These are phyloP conservation scores for Vidua chalybeata DNA, from an alignment of 2,113 vertebrate species.

Conservation along the genomic window DNA sequence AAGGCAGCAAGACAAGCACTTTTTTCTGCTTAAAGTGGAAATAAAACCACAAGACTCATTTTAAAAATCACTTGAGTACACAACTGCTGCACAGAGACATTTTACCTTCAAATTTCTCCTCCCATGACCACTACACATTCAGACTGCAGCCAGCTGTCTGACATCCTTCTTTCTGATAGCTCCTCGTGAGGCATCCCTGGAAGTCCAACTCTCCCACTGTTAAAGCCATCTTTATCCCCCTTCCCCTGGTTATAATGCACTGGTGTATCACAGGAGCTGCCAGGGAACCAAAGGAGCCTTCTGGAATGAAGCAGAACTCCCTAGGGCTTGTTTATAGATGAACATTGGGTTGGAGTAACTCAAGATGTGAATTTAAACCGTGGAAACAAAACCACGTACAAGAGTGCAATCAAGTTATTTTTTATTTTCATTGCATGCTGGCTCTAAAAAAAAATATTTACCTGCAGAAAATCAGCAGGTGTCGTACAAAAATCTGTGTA, in stretches of 20 bases:
- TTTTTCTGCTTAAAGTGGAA: not conserved
- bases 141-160: not conserved
- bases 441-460: not conserved
- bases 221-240: not conserved
- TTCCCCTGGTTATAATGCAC: fast-evolving
- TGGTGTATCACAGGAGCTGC: not conserved
- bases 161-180: not conserved
- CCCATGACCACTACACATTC: not conserved
- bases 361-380: not conserved
- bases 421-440: not conserved
- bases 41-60: not conserved
- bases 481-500: fast-evolving
- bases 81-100: not conserved
- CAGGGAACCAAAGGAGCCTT: not conserved
- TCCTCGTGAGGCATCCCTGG: not conserved
- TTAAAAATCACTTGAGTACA: not conserved
- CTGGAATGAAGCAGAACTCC: not conserved
- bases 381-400: not conserved
- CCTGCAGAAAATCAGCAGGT: not conserved
- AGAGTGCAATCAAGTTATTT: not conserved
- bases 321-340: not conserved
- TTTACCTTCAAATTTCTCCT: not conserved
- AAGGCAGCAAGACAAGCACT: not conserved
- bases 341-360: not conserved
- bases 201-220: not conserved